These are phyloP conservation scores for Ganaspis sp. DNA, from an alignment of 1,140 invertebrate genomes.

Conservation along the genomic window DNA sequence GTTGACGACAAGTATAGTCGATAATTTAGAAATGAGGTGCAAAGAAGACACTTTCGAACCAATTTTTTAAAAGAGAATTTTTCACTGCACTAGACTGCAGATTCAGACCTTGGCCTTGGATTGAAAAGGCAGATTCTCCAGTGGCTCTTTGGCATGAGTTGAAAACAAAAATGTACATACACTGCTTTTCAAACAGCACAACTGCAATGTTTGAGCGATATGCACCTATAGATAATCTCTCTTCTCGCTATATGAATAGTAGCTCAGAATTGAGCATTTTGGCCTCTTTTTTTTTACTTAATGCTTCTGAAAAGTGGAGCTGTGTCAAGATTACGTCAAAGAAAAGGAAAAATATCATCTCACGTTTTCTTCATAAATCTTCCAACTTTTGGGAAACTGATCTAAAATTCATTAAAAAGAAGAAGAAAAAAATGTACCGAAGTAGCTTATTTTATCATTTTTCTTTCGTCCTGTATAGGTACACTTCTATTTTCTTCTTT, in stretches of 20 bases:
- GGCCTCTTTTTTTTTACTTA: not conserved
- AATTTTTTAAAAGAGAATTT: not conserved
- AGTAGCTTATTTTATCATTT: too few relatives aligned
- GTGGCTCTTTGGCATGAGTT: constrained; percentile 15
- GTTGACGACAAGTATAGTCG: not conserved
- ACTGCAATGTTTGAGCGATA: not conserved
- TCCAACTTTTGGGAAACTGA: not conserved
- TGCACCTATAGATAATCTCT: not conserved
- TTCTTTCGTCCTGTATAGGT: too few relatives aligned
- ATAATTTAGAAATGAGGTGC: not conserved
- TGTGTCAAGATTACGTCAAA: not conserved
- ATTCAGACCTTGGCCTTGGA: constrained; percentile 19
- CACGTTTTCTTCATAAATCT: not conserved
- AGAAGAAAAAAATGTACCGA: too few relatives aligned
- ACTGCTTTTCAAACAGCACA: not conserved
- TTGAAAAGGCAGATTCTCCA: constrained; percentile 13
- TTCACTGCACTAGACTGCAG: constrained; percentile 3
- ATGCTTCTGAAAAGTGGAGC: not conserved
- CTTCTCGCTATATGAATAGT: not conserved
- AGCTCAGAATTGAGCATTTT: not conserved
- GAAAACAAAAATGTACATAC: constrained; percentile 4
- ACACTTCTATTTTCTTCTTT: too few relatives aligned
- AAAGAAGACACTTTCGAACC: not conserved
- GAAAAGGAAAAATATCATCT: not conserved
- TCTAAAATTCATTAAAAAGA: not conserved